phyloP scores from a whole-genome alignment of 2,113 vertebrate species.

The Oreochromis spilurus region DNA sequence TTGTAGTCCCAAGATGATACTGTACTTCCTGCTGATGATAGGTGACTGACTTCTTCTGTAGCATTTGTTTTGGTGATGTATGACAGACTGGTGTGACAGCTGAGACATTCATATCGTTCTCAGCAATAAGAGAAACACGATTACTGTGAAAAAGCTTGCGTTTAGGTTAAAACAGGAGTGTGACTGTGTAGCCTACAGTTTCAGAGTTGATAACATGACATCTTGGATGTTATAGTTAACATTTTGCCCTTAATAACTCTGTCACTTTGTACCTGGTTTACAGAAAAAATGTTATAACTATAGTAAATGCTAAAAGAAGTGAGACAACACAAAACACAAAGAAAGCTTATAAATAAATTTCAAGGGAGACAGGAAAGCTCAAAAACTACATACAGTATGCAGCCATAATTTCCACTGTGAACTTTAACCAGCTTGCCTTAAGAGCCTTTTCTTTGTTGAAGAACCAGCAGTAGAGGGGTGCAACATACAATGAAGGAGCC shows the following conservation, averaged over 20 bases:
- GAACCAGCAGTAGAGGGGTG: not conserved
- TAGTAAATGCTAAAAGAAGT: not conserved
- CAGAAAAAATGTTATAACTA: not conserved
- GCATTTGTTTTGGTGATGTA: not conserved
- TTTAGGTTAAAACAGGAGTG: not conserved
- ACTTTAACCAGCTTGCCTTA: not conserved
- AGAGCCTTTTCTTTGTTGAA: not conserved
- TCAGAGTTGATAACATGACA: not conserved
- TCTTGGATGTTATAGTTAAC: not conserved
- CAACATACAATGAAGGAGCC: fast-evolving
- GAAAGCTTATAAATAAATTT: not conserved
- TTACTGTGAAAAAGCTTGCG: not conserved
- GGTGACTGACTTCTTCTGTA: fast-evolving
- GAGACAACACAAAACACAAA: not conserved
- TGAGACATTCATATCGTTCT: not conserved
- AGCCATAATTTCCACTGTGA: not conserved
- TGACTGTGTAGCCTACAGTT: not conserved
- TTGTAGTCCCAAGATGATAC: fast-evolving
- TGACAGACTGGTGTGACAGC: not conserved
- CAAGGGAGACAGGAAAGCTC: not conserved
- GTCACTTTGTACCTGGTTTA: not conserved
- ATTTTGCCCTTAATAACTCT: not conserved
- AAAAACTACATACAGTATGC: not conserved
- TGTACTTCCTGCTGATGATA: not conserved
- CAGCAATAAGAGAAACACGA: not conserved